Base-by-base conservation (phyloP, 2,888 invertebrate genomes). In the Liposcelis brunnea region DNA sequence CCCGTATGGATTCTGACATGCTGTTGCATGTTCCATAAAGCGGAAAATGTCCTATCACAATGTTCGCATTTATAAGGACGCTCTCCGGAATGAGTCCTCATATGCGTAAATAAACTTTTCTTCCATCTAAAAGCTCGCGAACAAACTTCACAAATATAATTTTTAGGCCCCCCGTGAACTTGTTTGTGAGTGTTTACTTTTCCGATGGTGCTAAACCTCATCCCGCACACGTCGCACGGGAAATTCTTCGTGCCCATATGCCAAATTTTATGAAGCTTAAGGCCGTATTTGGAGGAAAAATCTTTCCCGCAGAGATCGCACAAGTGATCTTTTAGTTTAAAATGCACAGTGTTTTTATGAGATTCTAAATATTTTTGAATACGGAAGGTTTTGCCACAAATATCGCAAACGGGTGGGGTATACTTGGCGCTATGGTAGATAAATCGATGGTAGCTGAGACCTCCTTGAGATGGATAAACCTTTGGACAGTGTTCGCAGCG, bases 311-410 rank as follows among this genome's bases (percentile, higher is more conserved):
- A 40, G 12, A 14, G 15, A 40, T 40, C 40, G 19, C 40, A 40
- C 6, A 40, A 21, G 11, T 40, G 40, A 5, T 40, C 19, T 19
- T 40, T 40, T 6, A 40, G 16, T 19, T 40, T 40, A 19, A 40
- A 19, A 40, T 40, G 40, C 16, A 40, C 40, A n/a, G 40, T n/a
- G 40, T 40, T 18, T 40, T 40, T 40, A 19, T 40, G 40, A 11
- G 16, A 14, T 19, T 40, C 19, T 21, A 40, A 19, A 21, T 40
- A 40, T 19, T 40, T 40, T 21, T 40, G 40, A 14, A 40, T 16
- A 5, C 40, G 15, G 11, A 40, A 40, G 12, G 21, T n/a, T 40
- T 40, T 40, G 6, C 19, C 19, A 18, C 40, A 40, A 11, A 40
- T 14, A 18, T 40, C 40, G 21, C 40, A 40, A 14, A 40, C 40